Evolutionary conservation across 2,888 invertebrate species (phyloP).

Genomic region (Eupithecia exiguata): DNA sequence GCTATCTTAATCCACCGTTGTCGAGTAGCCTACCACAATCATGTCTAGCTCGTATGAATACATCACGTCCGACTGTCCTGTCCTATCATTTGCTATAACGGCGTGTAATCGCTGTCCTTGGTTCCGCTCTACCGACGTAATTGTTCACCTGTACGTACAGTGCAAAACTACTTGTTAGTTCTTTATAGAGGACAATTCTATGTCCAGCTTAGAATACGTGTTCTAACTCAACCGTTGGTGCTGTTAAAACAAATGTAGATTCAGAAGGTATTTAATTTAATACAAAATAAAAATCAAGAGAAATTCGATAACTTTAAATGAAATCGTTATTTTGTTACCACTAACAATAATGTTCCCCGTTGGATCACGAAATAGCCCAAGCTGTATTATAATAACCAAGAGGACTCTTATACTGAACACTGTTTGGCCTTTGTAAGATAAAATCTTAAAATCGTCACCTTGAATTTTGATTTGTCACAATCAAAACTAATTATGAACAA

Average conservation of each 20-base stretch:
- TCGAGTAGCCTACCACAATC: not conserved
- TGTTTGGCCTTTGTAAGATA: not conserved
- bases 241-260: not conserved
- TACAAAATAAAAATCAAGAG: not conserved
- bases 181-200: constrained; percentile 20
- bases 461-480: not conserved
- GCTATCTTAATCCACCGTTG: not conserved
- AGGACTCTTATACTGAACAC: not conserved
- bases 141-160: constrained; percentile 73
- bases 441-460: not conserved
- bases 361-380: not conserved
- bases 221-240: not conserved
- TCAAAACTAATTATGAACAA: not conserved
- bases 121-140: constrained; percentile 75
- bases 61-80: constrained; percentile 36
- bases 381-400: not conserved
- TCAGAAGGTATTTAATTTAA: not conserved
- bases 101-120: constrained; percentile 74
- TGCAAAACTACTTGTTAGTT: constrained; percentile 42
- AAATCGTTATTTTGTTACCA: not conserved
- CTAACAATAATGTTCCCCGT: not conserved
- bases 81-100: constrained; percentile 58
- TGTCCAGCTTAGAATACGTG: not conserved
- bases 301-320: not conserved
- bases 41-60: constrained; percentile 2